These are phyloP conservation scores for Pungitius pungitius DNA, from an alignment of 2,113 vertebrate species.

Conservation along the genomic window DNA sequence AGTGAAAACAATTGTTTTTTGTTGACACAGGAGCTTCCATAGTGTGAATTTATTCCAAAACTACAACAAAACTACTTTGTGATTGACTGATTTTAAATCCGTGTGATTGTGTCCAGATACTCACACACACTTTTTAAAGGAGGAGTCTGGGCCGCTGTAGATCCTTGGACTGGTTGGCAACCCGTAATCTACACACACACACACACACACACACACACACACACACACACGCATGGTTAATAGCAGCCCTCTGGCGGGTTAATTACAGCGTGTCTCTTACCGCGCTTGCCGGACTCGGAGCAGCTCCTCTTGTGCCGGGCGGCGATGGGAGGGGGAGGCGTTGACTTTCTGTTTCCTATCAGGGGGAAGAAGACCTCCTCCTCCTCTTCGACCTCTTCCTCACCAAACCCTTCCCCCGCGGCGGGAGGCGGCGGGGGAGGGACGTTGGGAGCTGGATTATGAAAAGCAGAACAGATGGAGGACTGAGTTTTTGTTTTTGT, in stretches of 20 bases:
- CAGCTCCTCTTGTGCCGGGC: slow-evolving; percentile 66
- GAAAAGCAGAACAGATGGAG: not conserved
- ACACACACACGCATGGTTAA: slow-evolving; percentile 38
- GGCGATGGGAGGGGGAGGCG: slow-evolving; percentile 50
- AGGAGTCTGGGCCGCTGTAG: slow-evolving; percentile 64
- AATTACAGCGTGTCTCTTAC: slow-evolving; percentile 42
- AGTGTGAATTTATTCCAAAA: not conserved
- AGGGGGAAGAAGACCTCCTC: slow-evolving; percentile 67
- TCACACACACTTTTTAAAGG: slow-evolving; percentile 70
- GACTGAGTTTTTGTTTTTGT: not conserved
- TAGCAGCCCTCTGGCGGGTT: slow-evolving; percentile 23
- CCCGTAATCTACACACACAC: slow-evolving; percentile 58
- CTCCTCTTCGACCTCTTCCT: slow-evolving; percentile 58
- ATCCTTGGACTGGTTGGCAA: slow-evolving; percentile 65
- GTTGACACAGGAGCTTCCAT: too few species aligned
- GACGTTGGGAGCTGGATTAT: slow-evolving; percentile 53
- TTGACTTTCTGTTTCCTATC: slow-evolving; percentile 55
- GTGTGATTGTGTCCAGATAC: slow-evolving; percentile 37
- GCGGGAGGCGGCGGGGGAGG: slow-evolving; percentile 63
- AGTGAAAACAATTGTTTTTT: too few species aligned
- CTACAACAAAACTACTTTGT: not conserved
- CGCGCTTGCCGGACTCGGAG: slow-evolving; percentile 66
- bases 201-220: slow-evolving; percentile 18
- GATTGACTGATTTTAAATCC: not conserved
- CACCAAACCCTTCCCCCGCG: slow-evolving; percentile 38